Base-by-base conservation (phyloP, 1,140 invertebrate genomes). In the Holotrichia oblita region DNA sequence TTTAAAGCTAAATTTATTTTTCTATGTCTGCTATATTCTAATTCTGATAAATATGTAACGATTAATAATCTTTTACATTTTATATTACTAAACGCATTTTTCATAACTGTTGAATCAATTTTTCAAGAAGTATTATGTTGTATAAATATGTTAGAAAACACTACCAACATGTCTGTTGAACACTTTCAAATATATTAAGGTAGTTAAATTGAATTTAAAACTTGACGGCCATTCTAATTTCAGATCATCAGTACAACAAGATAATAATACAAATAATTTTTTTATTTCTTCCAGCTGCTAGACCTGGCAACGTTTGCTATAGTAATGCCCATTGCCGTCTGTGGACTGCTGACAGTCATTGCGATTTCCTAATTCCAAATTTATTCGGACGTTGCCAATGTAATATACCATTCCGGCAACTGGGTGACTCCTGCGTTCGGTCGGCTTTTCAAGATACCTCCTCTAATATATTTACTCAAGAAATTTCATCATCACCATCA, bases 351-450 rank as follows among this genome's bases (percentile, higher is more conserved):
- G 92, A 95, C 81, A 95, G 93, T 73, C 93, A 95, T 82, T 97
- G 96, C 79, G 94, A 96, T 85, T 97, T 94, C 85, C 89, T 96
- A 6, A 95, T 97, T 80, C 95, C 94, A 10, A 94, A 96, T 86
- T 90, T 97, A 6, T 96, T 96, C 84, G 96, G 96, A 61, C 91
- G 94, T 84, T 97, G 96, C 84, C 91, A 93, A 77, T 97, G 95
- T 85, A 93, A 92, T 78, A 88, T 91, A 0, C 91, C 91, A 22
- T 92, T 91, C 84, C 90, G 90, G 77, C 91, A 92, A 87, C 88
- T 90, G 48, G 93, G 91, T 59, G 91, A 92, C 81, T 90, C 90
- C 44, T 93, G 92, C 83, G 85, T 91, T 17, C 83, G 84, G 76
- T 88, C 84, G 44, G 83, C 85, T 17, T 83, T 85, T 59, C 84